Evolutionary conservation across 2,797 vertebrate species (phyloP).

Genomic region (Cuculus canorus): DNA sequence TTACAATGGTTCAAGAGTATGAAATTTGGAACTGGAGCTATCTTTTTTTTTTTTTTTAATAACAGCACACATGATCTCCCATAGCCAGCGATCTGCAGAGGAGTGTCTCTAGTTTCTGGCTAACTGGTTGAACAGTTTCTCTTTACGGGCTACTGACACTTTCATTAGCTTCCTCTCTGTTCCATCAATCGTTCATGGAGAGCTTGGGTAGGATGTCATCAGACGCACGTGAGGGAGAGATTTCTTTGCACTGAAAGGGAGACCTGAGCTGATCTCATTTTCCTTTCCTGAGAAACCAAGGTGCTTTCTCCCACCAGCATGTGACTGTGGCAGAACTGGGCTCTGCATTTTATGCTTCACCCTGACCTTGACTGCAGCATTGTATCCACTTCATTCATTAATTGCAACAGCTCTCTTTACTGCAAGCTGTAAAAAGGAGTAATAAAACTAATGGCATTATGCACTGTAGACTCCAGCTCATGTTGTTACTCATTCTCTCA

Average conservation of each 20-base stretch:
- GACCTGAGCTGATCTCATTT: neutral
- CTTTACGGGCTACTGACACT: neutral
- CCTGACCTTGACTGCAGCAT: neutral
- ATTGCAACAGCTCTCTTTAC: neutral
- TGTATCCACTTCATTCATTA: constrained; percentile 17
- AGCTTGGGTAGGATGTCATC: neutral
- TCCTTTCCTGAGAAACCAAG: neutral
- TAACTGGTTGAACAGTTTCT: neutral
- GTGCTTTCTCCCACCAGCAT: neutral
- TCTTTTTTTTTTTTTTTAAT: neutral
- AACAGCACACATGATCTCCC: neutral
- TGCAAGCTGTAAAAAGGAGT: neutral
- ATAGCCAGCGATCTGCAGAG: neutral
- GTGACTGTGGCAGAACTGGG: neutral
- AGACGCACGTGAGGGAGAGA: neutral
- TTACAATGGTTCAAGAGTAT: neutral
- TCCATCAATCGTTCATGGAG: neutral
- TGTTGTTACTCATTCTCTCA: constrained; percentile 4
- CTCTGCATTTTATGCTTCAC: neutral
- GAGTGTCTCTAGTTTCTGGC: neutral
- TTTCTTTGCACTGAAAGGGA: neutral
- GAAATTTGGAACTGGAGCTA: neutral
- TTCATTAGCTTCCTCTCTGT: neutral
- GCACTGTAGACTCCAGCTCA: neutral
- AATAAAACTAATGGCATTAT: constrained; percentile 35